Evolutionary conservation across 2,888 invertebrate genomes (phyloP), one percentile per base, ranked within the genome.

Genomic region (Scaptomyza cyrtandrae): DNA sequence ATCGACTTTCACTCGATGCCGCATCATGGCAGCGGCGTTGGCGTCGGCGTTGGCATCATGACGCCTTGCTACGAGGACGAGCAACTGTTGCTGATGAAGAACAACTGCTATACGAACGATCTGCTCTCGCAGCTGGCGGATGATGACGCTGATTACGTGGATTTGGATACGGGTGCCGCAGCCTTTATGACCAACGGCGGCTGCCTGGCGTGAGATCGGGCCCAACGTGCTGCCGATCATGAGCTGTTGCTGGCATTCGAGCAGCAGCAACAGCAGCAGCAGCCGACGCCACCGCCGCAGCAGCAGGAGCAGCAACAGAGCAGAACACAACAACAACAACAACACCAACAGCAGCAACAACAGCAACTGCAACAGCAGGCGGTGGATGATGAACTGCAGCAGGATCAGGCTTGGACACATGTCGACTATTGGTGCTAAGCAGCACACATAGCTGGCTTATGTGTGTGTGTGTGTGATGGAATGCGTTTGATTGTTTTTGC

Each of bases 141-240:
- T 19, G 90, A 90, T n/a, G 90, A 86, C 11, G 88, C 89, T n/a
- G 92, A 92, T 45, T 92, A 91, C 48, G 92, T 92, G 5, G 92
- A 92, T 71, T 72, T 92, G 75, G 92, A 92, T 57, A 90, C 91
- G 39, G 91, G 91, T 19, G 88, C 91, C 41, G 90, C 92, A 14
- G 89, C 91, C 27, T 92, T 91, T 60, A 90, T 92, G 76, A 86
- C 91, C 49, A 92, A 92, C 64, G 90, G 90, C 49, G 90, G 92
- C 37, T 92, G 92, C 73, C 85, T 92, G 80, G 92, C 92, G 85
- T 92, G 90, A 91, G 79, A 88, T 75, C 82, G 82, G 81, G 80
- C 84, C 58, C 71, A 80, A 55, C 76, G 57, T 43, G 71, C 66
- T 55, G 66, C 45, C 59, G 74, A 83, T 66, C 79, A 73, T 57